Evolutionary conservation across 2,797 vertebrate species (phyloP), one percentile per base, ranked within the genome.

Genomic region (Numenius phaeopus): DNA sequence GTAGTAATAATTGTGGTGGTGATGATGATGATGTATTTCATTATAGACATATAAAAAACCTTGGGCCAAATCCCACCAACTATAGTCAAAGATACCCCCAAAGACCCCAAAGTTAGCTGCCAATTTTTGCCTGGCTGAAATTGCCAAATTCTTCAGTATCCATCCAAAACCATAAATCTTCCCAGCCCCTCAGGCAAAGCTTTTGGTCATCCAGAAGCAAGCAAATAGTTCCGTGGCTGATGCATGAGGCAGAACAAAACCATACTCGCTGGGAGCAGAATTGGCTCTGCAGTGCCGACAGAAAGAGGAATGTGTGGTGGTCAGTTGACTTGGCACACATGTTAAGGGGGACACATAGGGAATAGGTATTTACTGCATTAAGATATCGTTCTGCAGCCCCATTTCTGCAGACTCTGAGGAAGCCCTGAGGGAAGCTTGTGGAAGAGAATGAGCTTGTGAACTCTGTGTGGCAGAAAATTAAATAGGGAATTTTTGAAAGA

Each of bases 221-320:
- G 76, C 42, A 75, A 32, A 75, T 58, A 80, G 18, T 80, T 52
- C 26, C 2, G 0, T 50, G 87, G 81, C 62, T 87, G 82, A 44
- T 86, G 81, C 73, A n/a, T 23, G 87, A 86, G 49, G 69, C 58
- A 81, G 87, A 92, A 34, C 61, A 90, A 94, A 94, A n/a, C 19
- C 5, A 0, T 34, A 5, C 65, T 81, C 32, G 22, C 66, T 79
- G 76, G 91, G 72, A 90, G 90, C 92, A 87, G 62, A 50, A 55
- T 6, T 95, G 87, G 67, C 75, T 89, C 66, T 72, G 59, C 86
- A 59, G 87, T 49, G 84, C 92, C 88, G 77, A 70, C 79, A 70
- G 94, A 76, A 89, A 80, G 72, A 94, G 82, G 58, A 39, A 57
- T 73, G 49, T 24, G 6, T 46, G 70, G 80, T 73, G 94, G 83